Evolutionary conservation across 2,113 vertebrate genomes (phyloP).

Genomic region (Cryptotis parvus): DNA sequence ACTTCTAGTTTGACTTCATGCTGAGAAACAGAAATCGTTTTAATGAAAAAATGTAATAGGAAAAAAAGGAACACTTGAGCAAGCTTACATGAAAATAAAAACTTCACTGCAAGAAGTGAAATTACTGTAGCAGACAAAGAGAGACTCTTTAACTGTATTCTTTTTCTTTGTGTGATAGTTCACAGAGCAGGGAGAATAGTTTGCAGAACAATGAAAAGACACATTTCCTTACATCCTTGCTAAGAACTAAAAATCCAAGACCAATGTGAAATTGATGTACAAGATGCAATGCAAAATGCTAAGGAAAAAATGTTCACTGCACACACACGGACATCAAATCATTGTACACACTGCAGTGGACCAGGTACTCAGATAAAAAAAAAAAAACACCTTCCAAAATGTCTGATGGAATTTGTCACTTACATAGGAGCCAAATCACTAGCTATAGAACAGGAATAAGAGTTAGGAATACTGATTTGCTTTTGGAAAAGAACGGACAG

Average conservation of each 20-base stretch:
- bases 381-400: not conserved
- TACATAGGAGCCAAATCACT: not conserved
- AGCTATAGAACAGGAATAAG: not conserved
- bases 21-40: slow-evolving; percentile 22
- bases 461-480: not conserved
- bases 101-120: not conserved
- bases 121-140: slow-evolving; percentile 10
- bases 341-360: not conserved
- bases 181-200: not conserved
- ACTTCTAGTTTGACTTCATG: slow-evolving; percentile 38
- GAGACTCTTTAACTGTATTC: not conserved
- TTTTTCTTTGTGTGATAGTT: not conserved
- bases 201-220: not conserved
- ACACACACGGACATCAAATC: not conserved
- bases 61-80: slow-evolving; percentile 2
- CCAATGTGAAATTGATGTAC: not conserved
- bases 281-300: not conserved
- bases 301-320: not conserved
- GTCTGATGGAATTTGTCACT: not conserved
- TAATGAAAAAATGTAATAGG: slow-evolving; percentile 42
- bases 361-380: not conserved
- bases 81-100: slow-evolving; percentile 37
- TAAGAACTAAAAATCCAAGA: not conserved
- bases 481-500: slow-evolving; percentile 23
- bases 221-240: not conserved